phyloP scores from a whole-genome alignment of 2,113 vertebrate genomes.

The Passer domesticus region DNA sequence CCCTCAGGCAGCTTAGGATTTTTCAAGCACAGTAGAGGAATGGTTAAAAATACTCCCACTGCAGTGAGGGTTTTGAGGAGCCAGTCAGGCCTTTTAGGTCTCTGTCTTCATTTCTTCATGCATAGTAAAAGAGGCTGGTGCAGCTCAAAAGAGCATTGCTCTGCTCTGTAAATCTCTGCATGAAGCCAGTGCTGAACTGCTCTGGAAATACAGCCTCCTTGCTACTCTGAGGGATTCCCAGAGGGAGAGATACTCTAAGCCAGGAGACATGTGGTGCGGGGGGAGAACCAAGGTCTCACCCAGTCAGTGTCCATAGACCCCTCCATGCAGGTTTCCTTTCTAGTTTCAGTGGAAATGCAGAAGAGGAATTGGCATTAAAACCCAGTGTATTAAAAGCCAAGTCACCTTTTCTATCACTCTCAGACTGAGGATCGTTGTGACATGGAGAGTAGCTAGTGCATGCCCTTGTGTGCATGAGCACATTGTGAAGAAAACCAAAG shows the following conservation, averaged over 20 bases:
- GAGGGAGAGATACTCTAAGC: background rate
- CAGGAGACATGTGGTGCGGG: fast-evolving
- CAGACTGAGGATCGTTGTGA: background rate
- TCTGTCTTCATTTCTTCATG: background rate
- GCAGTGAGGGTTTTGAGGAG: background rate
- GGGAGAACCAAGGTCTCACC: background rate
- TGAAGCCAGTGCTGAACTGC: background rate
- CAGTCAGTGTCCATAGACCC: background rate
- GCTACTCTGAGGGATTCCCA: background rate
- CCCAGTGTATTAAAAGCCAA: background rate
- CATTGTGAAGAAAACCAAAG: background rate
- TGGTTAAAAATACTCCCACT: background rate
- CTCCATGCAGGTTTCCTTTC: background rate
- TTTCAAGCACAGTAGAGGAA: background rate
- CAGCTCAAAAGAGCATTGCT: background rate
- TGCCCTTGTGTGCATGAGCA: background rate
- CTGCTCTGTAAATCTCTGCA: background rate
- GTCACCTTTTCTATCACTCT: background rate
- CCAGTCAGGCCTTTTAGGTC: background rate
- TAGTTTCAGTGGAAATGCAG: background rate
- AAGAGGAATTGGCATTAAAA: background rate
- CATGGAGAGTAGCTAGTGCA: background rate
- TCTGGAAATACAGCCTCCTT: background rate
- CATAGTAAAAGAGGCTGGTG: background rate
- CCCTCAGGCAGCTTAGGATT: background rate